Conservation (phyloP, 2,888 invertebrate genomes). For the Cantharis flavilabris region DNA sequence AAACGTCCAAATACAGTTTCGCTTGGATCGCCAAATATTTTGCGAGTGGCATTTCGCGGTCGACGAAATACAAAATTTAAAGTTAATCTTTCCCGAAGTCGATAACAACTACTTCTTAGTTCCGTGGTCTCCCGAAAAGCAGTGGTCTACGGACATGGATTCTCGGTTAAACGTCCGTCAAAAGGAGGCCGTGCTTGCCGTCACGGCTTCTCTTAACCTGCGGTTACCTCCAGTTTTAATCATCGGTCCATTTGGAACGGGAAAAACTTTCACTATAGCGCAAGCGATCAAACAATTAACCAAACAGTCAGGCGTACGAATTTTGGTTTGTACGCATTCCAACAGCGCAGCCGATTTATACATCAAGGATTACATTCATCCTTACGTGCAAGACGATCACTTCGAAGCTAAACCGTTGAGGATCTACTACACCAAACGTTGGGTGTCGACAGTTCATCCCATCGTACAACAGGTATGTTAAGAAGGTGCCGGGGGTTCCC, state of each 20-base stretch:
- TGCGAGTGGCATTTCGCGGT: constrained; percentile 86
- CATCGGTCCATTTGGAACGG: constrained; percentile 83
- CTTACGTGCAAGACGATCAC: constrained; percentile 70
- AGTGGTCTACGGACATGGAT: constrained; percentile 69
- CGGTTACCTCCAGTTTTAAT: constrained; percentile 73
- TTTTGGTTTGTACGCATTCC: constrained; percentile 84
- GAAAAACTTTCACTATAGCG: constrained; percentile 83
- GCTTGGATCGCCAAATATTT: constrained; percentile 77
- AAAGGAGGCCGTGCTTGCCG: constrained; percentile 76
- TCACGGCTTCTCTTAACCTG: constrained; percentile 67
- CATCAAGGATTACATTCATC: constrained; percentile 81
- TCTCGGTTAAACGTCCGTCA: constrained; percentile 75
- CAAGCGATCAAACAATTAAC: constrained; percentile 72
- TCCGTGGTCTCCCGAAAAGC: constrained; percentile 71
- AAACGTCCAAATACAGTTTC: constrained; percentile 77
- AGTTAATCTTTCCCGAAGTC: constrained; percentile 73
- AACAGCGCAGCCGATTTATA: constrained; percentile 87
- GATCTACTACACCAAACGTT: constrained; percentile 79
- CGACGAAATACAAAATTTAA: constrained; percentile 73
- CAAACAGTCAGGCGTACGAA: constrained; percentile 65
- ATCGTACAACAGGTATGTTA: constrained; percentile 65
- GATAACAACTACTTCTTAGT: constrained; percentile 64
- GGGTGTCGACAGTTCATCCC: constrained; percentile 77
- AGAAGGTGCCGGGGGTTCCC: neutral
- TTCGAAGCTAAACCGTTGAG: constrained; percentile 72